Conservation (phyloP, 2,888 invertebrate genomes). For the Ditula angustiorana region DNA sequence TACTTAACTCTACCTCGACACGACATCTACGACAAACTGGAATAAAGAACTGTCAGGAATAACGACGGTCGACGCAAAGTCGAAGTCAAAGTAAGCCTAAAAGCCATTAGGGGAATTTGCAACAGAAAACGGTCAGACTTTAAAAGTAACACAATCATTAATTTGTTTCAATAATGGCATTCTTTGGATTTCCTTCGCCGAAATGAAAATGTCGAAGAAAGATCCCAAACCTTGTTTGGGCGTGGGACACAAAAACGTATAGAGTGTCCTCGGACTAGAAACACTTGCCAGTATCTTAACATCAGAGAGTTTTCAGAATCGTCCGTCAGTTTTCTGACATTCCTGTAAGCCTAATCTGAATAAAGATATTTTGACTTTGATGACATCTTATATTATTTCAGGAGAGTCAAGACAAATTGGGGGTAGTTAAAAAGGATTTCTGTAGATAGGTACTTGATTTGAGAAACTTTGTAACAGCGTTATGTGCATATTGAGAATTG, state of each 20-base stretch:
- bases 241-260: not conserved
- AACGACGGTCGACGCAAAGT: constrained; percentile 6
- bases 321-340: not conserved
- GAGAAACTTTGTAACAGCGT: no score
- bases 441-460: no score
- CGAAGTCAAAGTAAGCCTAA: constrained; percentile 16
- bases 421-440: no score
- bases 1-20: not conserved
- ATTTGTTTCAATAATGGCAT: constrained; percentile 32
- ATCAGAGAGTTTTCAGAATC: not conserved
- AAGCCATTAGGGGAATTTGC: constrained; percentile 28
- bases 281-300: not conserved
- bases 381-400: no score
- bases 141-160: constrained; percentile 23
- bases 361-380: no score
- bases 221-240: not conserved
- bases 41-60: constrained; percentile 1
- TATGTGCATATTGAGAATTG: no score
- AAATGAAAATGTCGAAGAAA: constrained; percentile 24
- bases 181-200: constrained; percentile 18
- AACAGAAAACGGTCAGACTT: constrained; percentile 15
- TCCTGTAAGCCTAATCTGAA: no score
- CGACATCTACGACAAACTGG: not conserved
- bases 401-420: not conserved
- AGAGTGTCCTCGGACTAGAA: not conserved